phyloP scores from a whole-genome alignment of 2,113 vertebrate genomes.

The Myxocyprinus asiaticus region DNA sequence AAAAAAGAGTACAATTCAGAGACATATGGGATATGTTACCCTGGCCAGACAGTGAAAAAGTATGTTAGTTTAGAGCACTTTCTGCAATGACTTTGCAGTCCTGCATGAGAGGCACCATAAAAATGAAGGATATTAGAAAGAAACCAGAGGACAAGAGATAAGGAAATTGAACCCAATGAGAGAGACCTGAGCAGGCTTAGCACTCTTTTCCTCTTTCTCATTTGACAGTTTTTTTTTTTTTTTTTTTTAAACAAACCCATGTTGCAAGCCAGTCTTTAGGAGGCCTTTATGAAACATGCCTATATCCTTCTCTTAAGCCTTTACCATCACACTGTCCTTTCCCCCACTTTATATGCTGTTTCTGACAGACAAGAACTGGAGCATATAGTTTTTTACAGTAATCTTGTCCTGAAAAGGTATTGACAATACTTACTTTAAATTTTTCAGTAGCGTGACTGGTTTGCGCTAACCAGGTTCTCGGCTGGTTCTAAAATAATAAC shows the following conservation, averaged over 20 bases:
- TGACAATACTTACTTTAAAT: too few relatives aligned
- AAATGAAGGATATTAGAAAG: slow-evolving; percentile 66
- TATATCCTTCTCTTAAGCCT: slow-evolving; percentile 22
- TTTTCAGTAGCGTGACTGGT: too few relatives aligned
- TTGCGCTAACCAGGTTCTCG: too few relatives aligned
- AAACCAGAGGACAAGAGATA: slow-evolving; percentile 70
- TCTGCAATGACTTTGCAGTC: slow-evolving; percentile 56
- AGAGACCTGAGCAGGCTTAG: slow-evolving; percentile 45
- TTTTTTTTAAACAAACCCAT: slow-evolving; percentile 64
- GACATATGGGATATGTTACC: slow-evolving; percentile 71
- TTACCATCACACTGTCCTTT: slow-evolving; percentile 4
- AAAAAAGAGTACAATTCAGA: slow-evolving; percentile 51
- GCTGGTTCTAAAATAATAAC: too few relatives aligned
- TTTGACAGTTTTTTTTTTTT: slow-evolving; percentile 60
- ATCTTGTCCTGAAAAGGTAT: too few relatives aligned
- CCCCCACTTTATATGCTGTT: neutral
- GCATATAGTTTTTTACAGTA: too few relatives aligned
- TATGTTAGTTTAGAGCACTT: slow-evolving; percentile 59
- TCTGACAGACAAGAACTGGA: neutral
- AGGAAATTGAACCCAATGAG: slow-evolving; percentile 69
- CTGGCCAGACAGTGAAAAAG: slow-evolving; percentile 58
- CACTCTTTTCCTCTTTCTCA: slow-evolving; percentile 65
- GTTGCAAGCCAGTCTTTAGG: slow-evolving; percentile 54
- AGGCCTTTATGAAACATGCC: slow-evolving; percentile 60
- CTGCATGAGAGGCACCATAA: slow-evolving; percentile 6